phyloP scores from a whole-genome alignment of 1,140 invertebrate genomes.

The honey bee (Apis mellifera) region Amel_HAv3.1 CM009939.2:10135001-10135500 shows the following conservation, averaged over 20 bases:
- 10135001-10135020: neutral
- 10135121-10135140: neutral
- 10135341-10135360: conserved; percentile 88
- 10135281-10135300: conserved; percentile 88
- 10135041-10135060: too few relatives aligned
- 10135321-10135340: conserved; percentile 88
- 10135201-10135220: conserved; percentile 71
- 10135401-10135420: conserved; percentile 84
- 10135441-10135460: conserved; percentile 85
- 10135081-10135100: too few relatives aligned
- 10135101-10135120: neutral
- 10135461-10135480: too few relatives aligned
- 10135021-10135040: too few relatives aligned
- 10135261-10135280: conserved; percentile 88
- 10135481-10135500: neutral
- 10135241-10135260: conserved; percentile 85
- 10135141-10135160: neutral
- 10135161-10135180: conserved; percentile 64
- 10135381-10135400: conserved; percentile 88
- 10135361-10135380: conserved; percentile 87
- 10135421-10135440: conserved; percentile 89
- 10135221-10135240: conserved; percentile 72
- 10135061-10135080: too few relatives aligned
- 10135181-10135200: conserved; percentile 60
- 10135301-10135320: conserved; percentile 88